Evolutionary conservation across 2,113 vertebrate species (phyloP).

Genomic region (Bufo gargarizans): DNA sequence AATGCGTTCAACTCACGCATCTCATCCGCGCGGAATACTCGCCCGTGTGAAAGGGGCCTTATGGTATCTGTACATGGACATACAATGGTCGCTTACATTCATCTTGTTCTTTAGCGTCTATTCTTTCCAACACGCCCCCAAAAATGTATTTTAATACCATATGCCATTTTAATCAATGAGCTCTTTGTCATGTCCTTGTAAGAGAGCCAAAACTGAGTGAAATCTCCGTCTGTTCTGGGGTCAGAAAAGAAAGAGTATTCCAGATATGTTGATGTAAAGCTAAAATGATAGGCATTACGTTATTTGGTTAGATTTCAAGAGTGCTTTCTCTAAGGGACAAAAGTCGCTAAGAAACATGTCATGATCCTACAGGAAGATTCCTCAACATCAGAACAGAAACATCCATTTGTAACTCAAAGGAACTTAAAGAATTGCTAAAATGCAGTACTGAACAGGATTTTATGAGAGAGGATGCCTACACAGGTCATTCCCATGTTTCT

Average conservation of each 20-base stretch:
- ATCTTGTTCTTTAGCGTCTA: not conserved
- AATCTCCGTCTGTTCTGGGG: not conserved
- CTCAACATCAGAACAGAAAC: not conserved
- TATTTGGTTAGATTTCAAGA: not conserved
- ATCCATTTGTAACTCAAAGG: not conserved
- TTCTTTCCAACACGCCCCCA: not conserved
- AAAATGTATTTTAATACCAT: slow-evolving; percentile 10
- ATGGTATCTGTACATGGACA: not conserved
- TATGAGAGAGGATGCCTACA: too few species aligned
- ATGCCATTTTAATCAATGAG: not conserved
- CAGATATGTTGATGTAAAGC: not conserved
- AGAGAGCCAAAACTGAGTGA: not conserved
- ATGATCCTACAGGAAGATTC: not conserved
- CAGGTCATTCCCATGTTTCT: too few species aligned
- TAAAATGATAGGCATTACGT: not conserved
- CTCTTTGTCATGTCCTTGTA: not conserved
- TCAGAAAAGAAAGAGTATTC: not conserved
- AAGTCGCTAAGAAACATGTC: not conserved
- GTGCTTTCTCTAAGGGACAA: not conserved
- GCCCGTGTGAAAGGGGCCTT: too few species aligned
- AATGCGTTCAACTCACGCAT: too few species aligned
- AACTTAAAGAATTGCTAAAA: not conserved
- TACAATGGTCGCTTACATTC: not conserved
- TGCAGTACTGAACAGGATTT: not conserved
- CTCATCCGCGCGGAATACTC: too few species aligned